Conservation (phyloP, 2,113 vertebrate species). For the Mustela nigripes region DNA sequence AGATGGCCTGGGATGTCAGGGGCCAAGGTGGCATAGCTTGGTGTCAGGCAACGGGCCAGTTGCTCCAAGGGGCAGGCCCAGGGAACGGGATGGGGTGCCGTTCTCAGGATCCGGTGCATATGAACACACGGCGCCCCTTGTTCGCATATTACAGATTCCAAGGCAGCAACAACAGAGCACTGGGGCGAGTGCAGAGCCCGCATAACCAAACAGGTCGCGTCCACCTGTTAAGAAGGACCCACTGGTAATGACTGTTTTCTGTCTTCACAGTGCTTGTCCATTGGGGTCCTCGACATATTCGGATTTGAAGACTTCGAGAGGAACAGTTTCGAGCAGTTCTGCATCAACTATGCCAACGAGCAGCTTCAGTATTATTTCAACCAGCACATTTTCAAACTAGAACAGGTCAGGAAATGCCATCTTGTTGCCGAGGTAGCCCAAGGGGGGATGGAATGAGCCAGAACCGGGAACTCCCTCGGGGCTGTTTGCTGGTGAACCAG, state of each 20-base stretch:
- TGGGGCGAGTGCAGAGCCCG: not conserved
- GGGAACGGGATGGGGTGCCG: not conserved
- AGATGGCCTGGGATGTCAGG: accelerated
- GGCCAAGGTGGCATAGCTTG: not conserved
- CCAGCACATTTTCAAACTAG: constrained; percentile 98
- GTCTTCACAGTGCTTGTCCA: constrained; percentile 93
- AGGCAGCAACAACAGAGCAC: not conserved
- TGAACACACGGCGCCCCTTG: not conserved
- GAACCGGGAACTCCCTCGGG: not conserved
- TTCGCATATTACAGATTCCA: not conserved
- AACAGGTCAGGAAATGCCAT: constrained; percentile 90
- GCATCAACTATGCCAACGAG: constrained; percentile 99
- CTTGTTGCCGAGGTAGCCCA: not conserved
- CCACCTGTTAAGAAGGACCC: accelerated
- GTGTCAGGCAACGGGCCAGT: accelerated
- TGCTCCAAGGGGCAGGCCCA: not conserved
- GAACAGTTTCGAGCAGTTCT: constrained; percentile 99
- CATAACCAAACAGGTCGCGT: no score
- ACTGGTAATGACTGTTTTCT: not conserved
- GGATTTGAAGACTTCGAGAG: constrained; percentile 98
- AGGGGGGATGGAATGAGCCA: not conserved
- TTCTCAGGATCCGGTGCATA: not conserved
- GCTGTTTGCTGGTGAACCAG: not conserved
- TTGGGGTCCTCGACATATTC: constrained; percentile 98
- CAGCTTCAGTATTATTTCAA: constrained; percentile 99